Evolutionary conservation across 2,797 vertebrate genomes (phyloP).

Genomic region (Protonibea diacanthus): DNA sequence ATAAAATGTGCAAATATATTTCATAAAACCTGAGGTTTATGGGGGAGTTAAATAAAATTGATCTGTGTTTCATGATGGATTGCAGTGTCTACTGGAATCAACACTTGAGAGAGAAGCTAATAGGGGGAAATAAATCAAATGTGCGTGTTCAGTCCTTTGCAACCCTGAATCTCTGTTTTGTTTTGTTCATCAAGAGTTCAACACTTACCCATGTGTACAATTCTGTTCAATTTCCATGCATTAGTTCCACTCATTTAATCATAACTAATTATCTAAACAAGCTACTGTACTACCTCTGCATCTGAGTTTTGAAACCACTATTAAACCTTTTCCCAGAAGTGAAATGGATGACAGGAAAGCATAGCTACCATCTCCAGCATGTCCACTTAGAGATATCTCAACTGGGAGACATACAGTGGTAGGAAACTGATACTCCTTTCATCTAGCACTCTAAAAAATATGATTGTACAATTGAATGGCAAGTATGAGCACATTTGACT

Average conservation of each 20-base stretch:
- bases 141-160: neutral
- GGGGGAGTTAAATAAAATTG: neutral
- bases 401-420: constrained; percentile 3
- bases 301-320: constrained; percentile 12
- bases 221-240: constrained; percentile 18
- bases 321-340: constrained; percentile 45
- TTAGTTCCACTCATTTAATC: constrained; percentile 33
- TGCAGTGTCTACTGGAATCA: constrained; percentile 10
- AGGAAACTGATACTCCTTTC: constrained; percentile 49
- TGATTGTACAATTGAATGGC: constrained; percentile 3
- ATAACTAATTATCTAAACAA: constrained; percentile 28
- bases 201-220: neutral
- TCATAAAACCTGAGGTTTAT: neutral
- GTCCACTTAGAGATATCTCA: constrained; percentile 37
- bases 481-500: constrained; percentile 11
- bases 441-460: constrained; percentile 41
- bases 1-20: constrained; percentile 4
- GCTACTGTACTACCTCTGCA: neutral
- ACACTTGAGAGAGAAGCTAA: constrained; percentile 10
- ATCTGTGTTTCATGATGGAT: constrained; percentile 25
- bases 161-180: constrained; percentile 1
- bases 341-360: constrained; percentile 29
- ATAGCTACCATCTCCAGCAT: neutral
- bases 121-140: constrained; percentile 18
- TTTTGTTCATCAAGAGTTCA: constrained; percentile 4